phyloP scores from a whole-genome alignment of 2,797 vertebrate species.

The Argentina silus region DNA sequence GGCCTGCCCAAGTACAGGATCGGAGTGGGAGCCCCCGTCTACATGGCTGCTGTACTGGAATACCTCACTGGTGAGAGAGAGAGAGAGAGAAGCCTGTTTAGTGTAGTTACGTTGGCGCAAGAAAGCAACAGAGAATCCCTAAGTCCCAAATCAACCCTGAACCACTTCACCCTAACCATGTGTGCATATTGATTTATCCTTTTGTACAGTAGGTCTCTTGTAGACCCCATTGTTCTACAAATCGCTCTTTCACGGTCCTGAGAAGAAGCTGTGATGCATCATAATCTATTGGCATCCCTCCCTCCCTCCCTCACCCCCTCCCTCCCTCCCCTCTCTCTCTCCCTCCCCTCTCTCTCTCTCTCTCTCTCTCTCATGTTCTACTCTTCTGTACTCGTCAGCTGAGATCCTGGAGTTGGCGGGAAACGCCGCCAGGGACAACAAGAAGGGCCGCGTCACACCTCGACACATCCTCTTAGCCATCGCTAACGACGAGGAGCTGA shows the following conservation, averaged over 20 bases:
- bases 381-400: no score
- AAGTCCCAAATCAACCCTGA: no score
- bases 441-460: slow-evolving; percentile 97
- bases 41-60: slow-evolving; percentile 96
- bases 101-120: no score
- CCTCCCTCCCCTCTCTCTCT: background rate
- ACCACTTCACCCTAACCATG: no score
- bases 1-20: slow-evolving; percentile 95
- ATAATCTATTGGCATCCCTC: background rate
- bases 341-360: background rate
- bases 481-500: slow-evolving; percentile 96
- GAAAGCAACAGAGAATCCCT: no score
- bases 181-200: no score
- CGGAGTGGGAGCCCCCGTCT: slow-evolving; percentile 96
- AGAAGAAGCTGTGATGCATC: no score
- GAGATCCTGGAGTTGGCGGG: slow-evolving; percentile 98
- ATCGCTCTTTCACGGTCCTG: no score
- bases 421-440: slow-evolving; percentile 98
- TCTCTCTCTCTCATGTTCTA: slow-evolving; percentile 20
- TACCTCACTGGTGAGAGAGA: slow-evolving; percentile 91
- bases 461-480: slow-evolving; percentile 92
- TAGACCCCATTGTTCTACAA: no score
- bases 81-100: no score
- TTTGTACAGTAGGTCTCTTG: no score
- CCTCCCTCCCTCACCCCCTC: background rate